Evolutionary conservation across 1,140 invertebrate species (phyloP).

Genomic region (Colletes gigas): DNA sequence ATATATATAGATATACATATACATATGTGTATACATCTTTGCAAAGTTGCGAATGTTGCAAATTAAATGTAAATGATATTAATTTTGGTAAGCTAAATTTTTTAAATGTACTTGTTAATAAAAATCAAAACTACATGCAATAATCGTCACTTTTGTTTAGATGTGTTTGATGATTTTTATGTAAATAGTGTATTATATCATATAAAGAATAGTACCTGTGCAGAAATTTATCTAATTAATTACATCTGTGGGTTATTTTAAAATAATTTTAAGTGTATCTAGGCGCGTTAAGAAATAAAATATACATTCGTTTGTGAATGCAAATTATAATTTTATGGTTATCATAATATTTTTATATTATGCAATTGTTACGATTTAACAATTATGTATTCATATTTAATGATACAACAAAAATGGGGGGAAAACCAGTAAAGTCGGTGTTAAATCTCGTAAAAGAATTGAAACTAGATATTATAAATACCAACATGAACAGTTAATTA

Average conservation of each 20-base stretch:
- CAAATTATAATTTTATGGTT: background rate
- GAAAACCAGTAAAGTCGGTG: too few relatives aligned
- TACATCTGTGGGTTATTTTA: slow-evolving; percentile 14
- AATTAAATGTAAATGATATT: background rate
- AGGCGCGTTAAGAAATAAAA: background rate
- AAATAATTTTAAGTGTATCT: slow-evolving; percentile 14
- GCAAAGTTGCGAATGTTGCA: slow-evolving; percentile 5
- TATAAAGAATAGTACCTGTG: slow-evolving; percentile 46
- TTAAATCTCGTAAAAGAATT: too few relatives aligned
- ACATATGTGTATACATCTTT: background rate
- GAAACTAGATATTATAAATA: too few relatives aligned
- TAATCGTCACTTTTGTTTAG: background rate
- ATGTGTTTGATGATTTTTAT: background rate
- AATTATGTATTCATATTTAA: too few relatives aligned
- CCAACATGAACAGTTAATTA: too few relatives aligned
- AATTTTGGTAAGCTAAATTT: background rate
- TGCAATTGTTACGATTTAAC: too few relatives aligned
- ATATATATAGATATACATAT: background rate
- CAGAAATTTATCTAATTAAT: slow-evolving; percentile 31
- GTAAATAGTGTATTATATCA: slow-evolving; percentile 15
- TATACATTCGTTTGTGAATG: background rate
- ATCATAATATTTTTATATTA: background rate
- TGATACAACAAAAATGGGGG: too few relatives aligned
- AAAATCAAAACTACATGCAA: background rate
- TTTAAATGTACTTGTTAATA: background rate